Percentiles rank a stretch among this genome's conserved stretches.
These are phyloP conservation scores for Lycopodina hypogea DNA, from an alignment of 37 sponge, comb jelly and placozoan species.

Conservation along the genomic window DNA sequence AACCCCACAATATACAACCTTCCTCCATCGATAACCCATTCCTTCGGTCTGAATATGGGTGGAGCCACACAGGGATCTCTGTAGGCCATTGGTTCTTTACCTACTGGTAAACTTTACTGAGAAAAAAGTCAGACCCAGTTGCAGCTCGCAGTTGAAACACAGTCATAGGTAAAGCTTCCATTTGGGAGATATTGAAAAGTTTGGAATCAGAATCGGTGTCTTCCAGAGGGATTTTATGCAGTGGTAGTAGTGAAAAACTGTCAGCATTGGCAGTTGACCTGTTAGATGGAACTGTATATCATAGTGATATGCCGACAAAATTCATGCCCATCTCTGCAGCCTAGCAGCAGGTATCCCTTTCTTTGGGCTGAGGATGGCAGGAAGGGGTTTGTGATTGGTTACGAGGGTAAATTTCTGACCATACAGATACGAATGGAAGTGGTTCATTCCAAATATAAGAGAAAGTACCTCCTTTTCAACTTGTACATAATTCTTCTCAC, in stretches of 20 bases:
- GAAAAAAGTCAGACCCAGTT: constrained; percentile 32
- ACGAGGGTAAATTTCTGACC: too few species aligned
- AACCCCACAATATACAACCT: constrained; percentile 33
- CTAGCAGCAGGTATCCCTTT: neutral
- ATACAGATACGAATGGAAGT: too few species aligned
- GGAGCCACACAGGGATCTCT: neutral
- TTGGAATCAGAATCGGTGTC: neutral
- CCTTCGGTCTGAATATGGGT: neutral
- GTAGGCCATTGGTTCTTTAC: neutral
- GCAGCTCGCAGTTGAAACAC: neutral
- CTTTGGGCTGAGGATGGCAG: neutral
- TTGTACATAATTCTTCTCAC: too few species aligned
- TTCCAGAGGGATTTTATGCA: neutral
- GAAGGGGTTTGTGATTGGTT: neutral
- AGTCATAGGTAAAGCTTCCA: constrained; percentile 5
- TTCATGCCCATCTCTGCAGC: too few species aligned
- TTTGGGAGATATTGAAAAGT: constrained; percentile 7
- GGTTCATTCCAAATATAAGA: too few species aligned
- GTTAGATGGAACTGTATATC: neutral
- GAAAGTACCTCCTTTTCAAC: too few species aligned
- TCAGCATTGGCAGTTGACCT: neutral
- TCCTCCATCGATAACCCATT: constrained; percentile 25
- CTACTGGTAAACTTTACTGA: constrained; percentile 7
- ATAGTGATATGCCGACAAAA: too few species aligned
- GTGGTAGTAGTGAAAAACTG: neutral